Base-by-base conservation (phyloP, 2,797 vertebrate species). In the Psittacula echo region DNA sequence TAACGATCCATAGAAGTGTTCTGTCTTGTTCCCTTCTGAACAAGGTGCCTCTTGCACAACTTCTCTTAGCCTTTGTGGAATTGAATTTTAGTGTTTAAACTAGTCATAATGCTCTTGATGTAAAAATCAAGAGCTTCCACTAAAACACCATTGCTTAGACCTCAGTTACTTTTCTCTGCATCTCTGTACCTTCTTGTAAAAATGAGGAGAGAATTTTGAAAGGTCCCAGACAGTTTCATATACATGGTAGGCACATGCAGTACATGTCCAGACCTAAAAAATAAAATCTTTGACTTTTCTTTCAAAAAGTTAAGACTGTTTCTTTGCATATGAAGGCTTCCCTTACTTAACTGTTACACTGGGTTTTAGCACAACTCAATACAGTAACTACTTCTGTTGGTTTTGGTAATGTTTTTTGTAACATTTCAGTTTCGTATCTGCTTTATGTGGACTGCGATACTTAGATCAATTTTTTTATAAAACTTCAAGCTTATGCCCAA, bases 191-290 rank as follows among this genome's bases (percentile, higher is more conserved):
- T 92, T 67, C 68, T 80, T 51, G 34, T 65, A n/a, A 10, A 94
- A 94, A 95, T 68, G 61, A 85, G 56, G 44, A 66, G 62, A 60
- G 80, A 50, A 88, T 92, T 77, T 81, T 73, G 47, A 97, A 96
- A 95, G 2, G 7, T 27, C 19, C 9, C 51, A 66, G 95, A 56
- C 6, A 91, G 67, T 94, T 90, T 94, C 37, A 65, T 14, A 87
- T 67, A 54, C 83, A 72, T 56, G 44, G 80, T 71, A 94, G 47
- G 47, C 61, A 93, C 29, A 62, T 37, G 24, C 39, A 88, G 96
- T 90, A 85, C 82, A 83, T 30, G 50, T 39, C 16, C 56, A 91
- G 44, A 92, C 62, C 50, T 30, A 87, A 90, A 81, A 81, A 87
- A 45, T 58, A 67, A 71, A 87, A 81, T 82, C 24, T 70, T 93